These are phyloP conservation scores for Drosophila barbarae DNA, from an alignment of 2,888 invertebrate genomes.

Conservation along the genomic window DNA sequence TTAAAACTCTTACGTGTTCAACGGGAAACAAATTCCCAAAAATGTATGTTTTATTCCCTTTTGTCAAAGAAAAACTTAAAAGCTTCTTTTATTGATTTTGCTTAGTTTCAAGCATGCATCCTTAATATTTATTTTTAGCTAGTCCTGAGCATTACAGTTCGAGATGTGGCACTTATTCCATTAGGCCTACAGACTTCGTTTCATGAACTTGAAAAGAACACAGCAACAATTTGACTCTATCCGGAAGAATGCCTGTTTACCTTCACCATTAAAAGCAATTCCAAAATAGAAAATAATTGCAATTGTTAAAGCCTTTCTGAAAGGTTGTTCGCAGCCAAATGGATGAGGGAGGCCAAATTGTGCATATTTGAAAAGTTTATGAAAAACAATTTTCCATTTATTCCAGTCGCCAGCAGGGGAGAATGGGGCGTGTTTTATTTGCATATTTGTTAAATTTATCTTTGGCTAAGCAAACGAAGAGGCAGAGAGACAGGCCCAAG, in stretches of 20 bases:
- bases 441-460: conserved; percentile 74
- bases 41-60: neutral
- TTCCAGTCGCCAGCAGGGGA: neutral
- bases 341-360: conserved; percentile 33
- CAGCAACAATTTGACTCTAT: neutral
- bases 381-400: conserved; percentile 52
- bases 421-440: conserved; percentile 47
- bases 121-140: neutral
- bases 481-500: conserved; percentile 1
- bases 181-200: conserved; percentile 5
- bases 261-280: conserved; percentile 51
- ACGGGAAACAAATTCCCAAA: neutral
- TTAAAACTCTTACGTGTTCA: neutral
- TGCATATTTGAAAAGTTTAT: conserved; percentile 37
- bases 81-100: conserved; percentile 1
- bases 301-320: conserved; percentile 17
- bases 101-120: neutral
- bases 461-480: conserved; percentile 53
- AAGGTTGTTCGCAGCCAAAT: conserved; percentile 15
- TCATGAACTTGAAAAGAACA: neutral
- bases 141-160: too few relatives aligned
- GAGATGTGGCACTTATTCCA: neutral
- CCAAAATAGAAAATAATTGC: conserved; percentile 23
- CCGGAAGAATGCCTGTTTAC: conserved; percentile 44
- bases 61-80: neutral